Conservation (phyloP, 2,888 invertebrate genomes). For the Artemia sinica region DNA sequence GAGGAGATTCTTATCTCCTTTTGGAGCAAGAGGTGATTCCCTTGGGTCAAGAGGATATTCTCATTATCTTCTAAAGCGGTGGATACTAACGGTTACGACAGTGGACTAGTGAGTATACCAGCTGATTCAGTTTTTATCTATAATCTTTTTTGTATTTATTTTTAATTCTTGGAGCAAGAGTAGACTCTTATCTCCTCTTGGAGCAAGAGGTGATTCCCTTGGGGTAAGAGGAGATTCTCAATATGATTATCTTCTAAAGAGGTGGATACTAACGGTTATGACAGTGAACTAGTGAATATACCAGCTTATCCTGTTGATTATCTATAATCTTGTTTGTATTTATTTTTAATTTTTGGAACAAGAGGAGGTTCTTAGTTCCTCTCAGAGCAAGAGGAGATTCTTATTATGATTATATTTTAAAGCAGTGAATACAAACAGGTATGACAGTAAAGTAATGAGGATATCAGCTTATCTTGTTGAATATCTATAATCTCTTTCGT, state of each 20-base stretch:
- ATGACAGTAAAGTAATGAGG: background rate
- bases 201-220: constrained; percentile 32
- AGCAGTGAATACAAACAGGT: background rate
- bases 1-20: background rate
- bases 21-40: background rate
- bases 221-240: constrained; percentile 96
- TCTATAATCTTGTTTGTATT: constrained; percentile 15
- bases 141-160: constrained; percentile 7
- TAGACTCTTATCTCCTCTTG: background rate
- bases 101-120: constrained; percentile 52
- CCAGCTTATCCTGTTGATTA: constrained; percentile 20
- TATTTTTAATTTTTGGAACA: constrained; percentile 6
- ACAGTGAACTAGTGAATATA: constrained; percentile 59
- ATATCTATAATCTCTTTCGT: too few species aligned
- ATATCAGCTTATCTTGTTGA: too few species aligned
- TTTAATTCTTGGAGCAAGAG: background rate
- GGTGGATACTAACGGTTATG: constrained; percentile 93
- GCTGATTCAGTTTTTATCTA: constrained; percentile 19
- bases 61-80: constrained; percentile 93
- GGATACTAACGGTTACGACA: constrained; percentile 90
- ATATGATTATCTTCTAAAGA: constrained; percentile 93
- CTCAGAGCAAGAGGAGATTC: background rate
- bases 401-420: background rate
- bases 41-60: constrained; percentile 89
- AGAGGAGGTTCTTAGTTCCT: background rate